Evolutionary conservation across 2,888 invertebrate genomes (phyloP).

Genomic region (Parasteatoda lunata): DNA sequence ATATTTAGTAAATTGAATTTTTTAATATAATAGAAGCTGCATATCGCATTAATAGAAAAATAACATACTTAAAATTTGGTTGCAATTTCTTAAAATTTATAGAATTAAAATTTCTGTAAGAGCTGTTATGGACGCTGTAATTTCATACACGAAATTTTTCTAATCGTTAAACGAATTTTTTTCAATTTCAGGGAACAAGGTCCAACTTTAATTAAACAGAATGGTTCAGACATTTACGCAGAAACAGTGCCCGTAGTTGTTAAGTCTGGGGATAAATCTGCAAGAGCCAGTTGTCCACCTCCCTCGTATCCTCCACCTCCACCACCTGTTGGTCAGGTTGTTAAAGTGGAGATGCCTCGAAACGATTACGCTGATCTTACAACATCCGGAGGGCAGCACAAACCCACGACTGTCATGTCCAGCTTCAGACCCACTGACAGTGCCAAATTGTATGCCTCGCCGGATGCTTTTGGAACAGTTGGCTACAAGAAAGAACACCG

Average conservation of each 20-base stretch:
- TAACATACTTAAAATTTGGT: not conserved
- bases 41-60: too few species aligned
- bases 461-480: slow-evolving; percentile 57
- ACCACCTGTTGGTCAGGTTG: slow-evolving; percentile 76
- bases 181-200: slow-evolving; percentile 10
- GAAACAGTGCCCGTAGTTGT: slow-evolving; percentile 69
- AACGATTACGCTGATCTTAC: slow-evolving; percentile 68
- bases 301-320: slow-evolving; percentile 89
- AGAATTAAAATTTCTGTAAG: not conserved
- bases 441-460: slow-evolving; percentile 89
- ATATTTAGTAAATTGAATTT: too few species aligned
- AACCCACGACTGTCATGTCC: slow-evolving; percentile 79
- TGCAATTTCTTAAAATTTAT: not conserved
- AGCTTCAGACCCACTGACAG: slow-evolving; percentile 90
- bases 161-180: not conserved
- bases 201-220: slow-evolving; percentile 59
- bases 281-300: slow-evolving; percentile 78
- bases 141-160: not conserved
- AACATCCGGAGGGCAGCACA: slow-evolving; percentile 51
- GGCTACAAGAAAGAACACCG: slow-evolving; percentile 69
- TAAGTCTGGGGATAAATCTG: slow-evolving; percentile 51
- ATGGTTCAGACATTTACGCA: slow-evolving; percentile 69
- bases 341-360: slow-evolving; percentile 66
- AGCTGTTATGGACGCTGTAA: not conserved
- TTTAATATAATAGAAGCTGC: too few species aligned